Conservation (phyloP, 2,888 invertebrate species). For the Erebia epiphron region DNA sequence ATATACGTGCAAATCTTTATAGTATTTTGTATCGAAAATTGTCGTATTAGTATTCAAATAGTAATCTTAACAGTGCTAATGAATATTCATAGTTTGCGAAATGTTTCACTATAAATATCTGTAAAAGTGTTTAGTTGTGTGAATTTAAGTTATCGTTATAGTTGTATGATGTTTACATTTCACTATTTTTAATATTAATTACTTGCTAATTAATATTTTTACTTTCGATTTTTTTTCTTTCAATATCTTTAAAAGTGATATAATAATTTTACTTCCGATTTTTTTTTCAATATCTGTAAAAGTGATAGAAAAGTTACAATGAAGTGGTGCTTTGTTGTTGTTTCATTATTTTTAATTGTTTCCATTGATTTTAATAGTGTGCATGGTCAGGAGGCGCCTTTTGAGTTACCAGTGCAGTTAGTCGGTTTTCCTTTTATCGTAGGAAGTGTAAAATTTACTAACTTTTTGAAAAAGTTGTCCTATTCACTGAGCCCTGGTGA, state of each 20-base stretch:
- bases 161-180: neutral
- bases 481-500: constrained; percentile 92
- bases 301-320: constrained; percentile 30
- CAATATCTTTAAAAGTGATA: neutral
- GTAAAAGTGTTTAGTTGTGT: constrained; percentile 10
- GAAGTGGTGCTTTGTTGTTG: constrained; percentile 30
- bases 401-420: constrained; percentile 91
- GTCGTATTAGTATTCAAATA: neutral
- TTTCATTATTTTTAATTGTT: constrained; percentile 37
- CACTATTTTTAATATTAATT: constrained; percentile 20
- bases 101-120: constrained; percentile 14
- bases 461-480: constrained; percentile 91
- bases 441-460: constrained; percentile 88
- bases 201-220: neutral
- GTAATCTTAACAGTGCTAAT: neutral
- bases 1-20: constrained; percentile 12
- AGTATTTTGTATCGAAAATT: constrained; percentile 10
- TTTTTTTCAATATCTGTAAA: neutral
- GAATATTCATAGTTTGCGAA: constrained; percentile 10
- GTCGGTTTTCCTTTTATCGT: constrained; percentile 93
- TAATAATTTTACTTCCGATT: neutral
- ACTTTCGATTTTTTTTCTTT: neutral
- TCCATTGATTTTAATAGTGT: constrained; percentile 34
- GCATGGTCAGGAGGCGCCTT: constrained; percentile 71
- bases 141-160: neutral